These are phyloP conservation scores for Pseudopodoces humilis DNA, from an alignment of 2,113 vertebrate species.

Conservation along the genomic window DNA sequence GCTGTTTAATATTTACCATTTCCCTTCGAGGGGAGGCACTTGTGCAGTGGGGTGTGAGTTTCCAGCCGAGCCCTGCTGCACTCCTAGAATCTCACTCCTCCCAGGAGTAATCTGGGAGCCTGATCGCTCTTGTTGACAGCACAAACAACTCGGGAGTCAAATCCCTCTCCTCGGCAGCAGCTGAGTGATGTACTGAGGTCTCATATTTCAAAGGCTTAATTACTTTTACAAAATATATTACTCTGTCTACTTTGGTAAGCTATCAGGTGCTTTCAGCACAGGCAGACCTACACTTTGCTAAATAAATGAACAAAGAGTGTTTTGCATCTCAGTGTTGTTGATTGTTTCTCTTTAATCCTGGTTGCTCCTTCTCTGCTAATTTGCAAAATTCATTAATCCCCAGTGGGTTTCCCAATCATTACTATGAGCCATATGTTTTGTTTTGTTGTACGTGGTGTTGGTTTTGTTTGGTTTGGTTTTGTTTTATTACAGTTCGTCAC, in stretches of 20 bases:
- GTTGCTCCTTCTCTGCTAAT: slow-evolving; percentile 31
- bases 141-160: slow-evolving; percentile 22
- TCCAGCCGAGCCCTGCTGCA: background rate
- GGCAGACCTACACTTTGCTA: background rate
- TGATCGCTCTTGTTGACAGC: slow-evolving; percentile 4
- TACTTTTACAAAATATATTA: slow-evolving; percentile 61
- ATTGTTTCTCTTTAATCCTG: slow-evolving; percentile 40
- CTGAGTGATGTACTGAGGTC: slow-evolving; percentile 15
- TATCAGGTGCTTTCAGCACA: slow-evolving; percentile 2
- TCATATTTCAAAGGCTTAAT: slow-evolving; percentile 61
- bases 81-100: background rate
- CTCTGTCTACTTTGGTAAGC: background rate
- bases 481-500: background rate
- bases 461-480: background rate
- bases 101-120: background rate
- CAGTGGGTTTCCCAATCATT: slow-evolving; percentile 31
- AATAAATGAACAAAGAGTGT: slow-evolving; percentile 38
- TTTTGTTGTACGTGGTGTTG: background rate
- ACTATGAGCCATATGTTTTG: background rate
- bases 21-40: background rate
- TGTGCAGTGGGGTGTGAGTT: background rate
- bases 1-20: background rate
- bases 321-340: background rate
- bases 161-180: slow-evolving; percentile 33
- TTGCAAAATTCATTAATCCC: slow-evolving; percentile 48